Conservation (phyloP, 2,113 vertebrate species). For the Chloropsis hardwickii region DNA sequence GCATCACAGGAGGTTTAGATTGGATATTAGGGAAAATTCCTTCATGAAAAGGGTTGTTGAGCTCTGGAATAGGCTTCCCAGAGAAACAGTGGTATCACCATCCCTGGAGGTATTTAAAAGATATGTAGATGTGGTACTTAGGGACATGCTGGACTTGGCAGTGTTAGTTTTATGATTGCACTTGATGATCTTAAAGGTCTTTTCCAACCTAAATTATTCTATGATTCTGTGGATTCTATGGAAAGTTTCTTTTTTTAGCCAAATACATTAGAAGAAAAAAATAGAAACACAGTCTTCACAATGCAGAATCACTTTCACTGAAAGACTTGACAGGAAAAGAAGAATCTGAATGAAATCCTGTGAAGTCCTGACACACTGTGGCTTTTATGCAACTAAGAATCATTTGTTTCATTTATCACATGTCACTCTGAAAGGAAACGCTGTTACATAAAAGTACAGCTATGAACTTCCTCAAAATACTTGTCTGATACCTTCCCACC, state of each 20-base stretch:
- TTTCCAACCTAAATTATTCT: background rate
- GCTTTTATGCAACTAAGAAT: background rate
- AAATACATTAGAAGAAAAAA: background rate
- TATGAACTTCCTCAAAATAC: background rate
- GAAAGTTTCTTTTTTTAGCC: background rate
- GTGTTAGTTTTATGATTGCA: background rate
- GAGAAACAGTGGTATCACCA: background rate
- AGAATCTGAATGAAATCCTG: background rate
- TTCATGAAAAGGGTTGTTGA: background rate
- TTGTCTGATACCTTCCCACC: background rate
- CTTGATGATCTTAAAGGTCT: background rate
- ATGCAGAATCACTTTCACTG: background rate
- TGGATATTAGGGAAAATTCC: background rate
- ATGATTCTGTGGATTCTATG: background rate
- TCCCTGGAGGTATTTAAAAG: background rate
- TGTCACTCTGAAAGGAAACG: background rate
- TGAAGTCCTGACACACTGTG: background rate
- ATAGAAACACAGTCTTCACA: background rate
- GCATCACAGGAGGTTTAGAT: background rate
- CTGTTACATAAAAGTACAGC: background rate
- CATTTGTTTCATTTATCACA: background rate
- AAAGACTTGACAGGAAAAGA: background rate
- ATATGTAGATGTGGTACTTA: fast-evolving
- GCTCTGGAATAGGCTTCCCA: background rate
- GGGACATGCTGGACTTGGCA: background rate